Evolutionary conservation across 2,888 invertebrate species (phyloP).

Genomic region (Mythimna vitellina): DNA sequence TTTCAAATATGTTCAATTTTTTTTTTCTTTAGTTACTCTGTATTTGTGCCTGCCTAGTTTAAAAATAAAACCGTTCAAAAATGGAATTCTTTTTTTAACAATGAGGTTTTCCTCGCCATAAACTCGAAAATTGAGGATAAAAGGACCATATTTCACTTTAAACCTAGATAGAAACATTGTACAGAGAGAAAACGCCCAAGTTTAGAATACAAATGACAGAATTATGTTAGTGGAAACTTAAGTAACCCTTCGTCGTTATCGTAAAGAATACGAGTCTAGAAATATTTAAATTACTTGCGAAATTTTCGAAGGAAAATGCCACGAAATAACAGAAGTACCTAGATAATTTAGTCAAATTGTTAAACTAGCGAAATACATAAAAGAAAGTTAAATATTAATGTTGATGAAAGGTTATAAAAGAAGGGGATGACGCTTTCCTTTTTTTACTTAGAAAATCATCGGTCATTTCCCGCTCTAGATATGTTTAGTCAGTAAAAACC

Average conservation of each 20-base stretch:
- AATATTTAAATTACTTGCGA: conserved; percentile 30
- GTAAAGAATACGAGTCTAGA: conserved; percentile 28
- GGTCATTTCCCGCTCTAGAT: too few species aligned
- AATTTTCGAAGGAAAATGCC: background rate
- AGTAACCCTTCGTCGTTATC: conserved; percentile 38
- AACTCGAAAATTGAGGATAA: conserved; percentile 17
- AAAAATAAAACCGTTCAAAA: background rate
- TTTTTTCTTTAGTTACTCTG: too few species aligned
- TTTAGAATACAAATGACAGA: conserved; percentile 54
- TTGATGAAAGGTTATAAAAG: too few species aligned
- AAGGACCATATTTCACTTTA: conserved; percentile 35
- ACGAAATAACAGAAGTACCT: background rate
- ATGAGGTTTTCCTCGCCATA: conserved; percentile 5
- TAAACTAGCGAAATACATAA: background rate
- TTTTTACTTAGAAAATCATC: too few species aligned
- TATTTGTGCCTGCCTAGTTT: background rate
- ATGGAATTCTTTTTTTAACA: conserved; percentile 1
- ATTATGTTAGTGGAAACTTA: conserved; percentile 53
- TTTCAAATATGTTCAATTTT: too few species aligned
- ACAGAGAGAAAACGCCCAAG: conserved; percentile 21
- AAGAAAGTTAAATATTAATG: too few species aligned
- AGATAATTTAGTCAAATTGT: background rate
- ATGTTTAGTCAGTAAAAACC: too few species aligned
- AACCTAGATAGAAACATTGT: conserved; percentile 38
- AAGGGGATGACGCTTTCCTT: too few species aligned